Evolutionary conservation across 2,888 invertebrate genomes (phyloP).

Genomic region (Heteromurus nitidus): DNA sequence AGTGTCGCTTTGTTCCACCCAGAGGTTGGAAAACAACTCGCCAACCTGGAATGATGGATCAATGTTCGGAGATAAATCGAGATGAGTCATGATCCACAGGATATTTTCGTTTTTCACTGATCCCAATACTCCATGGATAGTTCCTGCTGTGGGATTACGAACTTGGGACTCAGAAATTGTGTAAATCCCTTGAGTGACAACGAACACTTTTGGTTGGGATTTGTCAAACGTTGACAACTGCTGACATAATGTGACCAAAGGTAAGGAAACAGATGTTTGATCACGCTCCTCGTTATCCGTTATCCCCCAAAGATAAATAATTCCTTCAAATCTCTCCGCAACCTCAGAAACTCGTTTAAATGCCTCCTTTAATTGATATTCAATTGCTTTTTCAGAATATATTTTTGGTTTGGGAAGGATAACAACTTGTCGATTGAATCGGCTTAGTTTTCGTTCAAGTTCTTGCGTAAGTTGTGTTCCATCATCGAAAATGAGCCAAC

Average conservation of each 20-base stretch:
- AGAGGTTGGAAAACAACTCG: constrained; percentile 12
- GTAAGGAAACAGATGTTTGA: constrained; percentile 38
- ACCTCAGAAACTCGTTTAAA: too few relatives aligned
- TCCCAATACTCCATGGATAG: neutral
- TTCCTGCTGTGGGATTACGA: neutral
- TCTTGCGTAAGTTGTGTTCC: neutral
- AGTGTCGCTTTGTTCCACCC: neutral
- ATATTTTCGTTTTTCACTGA: neutral
- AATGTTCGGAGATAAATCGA: neutral
- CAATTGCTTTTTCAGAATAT: neutral
- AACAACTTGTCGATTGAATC: neutral
- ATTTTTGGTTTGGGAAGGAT: neutral
- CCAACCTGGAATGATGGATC: neutral
- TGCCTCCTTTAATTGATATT: neutral
- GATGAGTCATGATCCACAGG: neutral
- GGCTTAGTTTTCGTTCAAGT: neutral
- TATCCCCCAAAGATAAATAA: neutral
- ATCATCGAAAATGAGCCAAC: neutral
- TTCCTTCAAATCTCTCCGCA: neutral
- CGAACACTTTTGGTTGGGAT: constrained; percentile 1
- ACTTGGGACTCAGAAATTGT: neutral
- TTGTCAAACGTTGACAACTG: neutral
- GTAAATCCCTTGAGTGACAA: constrained; percentile 35
- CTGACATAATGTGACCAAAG: constrained; percentile 47
- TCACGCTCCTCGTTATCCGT: neutral